A percentile compares a stretch with the other conserved stretches of the same genome.
These are phyloP conservation scores for Phoenicopterus ruber DNA, from an alignment of 2,113 vertebrate genomes.

Conservation along the genomic window DNA sequence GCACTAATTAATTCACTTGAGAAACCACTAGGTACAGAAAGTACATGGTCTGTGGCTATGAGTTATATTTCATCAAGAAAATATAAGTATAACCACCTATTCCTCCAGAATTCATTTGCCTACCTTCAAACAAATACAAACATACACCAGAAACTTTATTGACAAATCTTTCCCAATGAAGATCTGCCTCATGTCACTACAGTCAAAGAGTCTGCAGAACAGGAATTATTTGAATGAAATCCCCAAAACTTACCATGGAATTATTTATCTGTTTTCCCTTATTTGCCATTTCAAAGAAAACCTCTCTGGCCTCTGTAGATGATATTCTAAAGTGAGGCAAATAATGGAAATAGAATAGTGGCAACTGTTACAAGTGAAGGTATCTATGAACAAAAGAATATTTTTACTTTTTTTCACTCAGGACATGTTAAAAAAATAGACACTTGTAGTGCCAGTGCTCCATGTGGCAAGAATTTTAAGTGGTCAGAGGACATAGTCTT, in stretches of 20 bases:
- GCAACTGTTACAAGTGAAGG: not conserved
- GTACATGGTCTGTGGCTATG: not conserved
- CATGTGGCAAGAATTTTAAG: not conserved
- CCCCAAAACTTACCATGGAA: not conserved
- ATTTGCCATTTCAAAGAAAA: not conserved
- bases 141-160: not conserved
- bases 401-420: not conserved
- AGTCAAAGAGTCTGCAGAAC: not conserved
- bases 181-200: not conserved
- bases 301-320: not conserved
- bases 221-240: not conserved
- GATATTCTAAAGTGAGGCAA: not conserved
- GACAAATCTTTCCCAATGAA: not conserved
- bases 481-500: not conserved
- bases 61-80: not conserved
- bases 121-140: not conserved
- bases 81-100: not conserved
- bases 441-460: not conserved
- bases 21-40: not conserved
- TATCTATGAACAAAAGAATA: not conserved
- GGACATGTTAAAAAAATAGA: not conserved
- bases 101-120: not conserved
- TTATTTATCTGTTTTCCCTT: not conserved
- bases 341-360: not conserved
- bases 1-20: not conserved